phyloP scores from a whole-genome alignment of 2,888 invertebrate species.

The Diploptera punctata region DNA sequence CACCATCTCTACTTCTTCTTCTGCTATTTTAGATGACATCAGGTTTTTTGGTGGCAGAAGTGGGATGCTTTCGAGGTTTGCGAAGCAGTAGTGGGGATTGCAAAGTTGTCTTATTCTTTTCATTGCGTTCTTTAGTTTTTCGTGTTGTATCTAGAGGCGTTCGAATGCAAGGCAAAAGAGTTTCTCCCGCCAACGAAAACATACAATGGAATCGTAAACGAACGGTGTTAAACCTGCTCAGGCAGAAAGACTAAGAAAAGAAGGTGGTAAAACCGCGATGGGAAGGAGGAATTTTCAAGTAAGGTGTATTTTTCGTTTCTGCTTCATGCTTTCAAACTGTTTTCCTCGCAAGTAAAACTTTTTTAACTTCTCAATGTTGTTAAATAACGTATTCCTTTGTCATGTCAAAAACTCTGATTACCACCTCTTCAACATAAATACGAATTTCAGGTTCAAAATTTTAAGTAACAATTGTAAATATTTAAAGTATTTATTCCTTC shows the following conservation, averaged over 20 bases:
- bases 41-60: conserved; percentile 14
- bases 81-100: neutral
- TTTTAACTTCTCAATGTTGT: too few relatives aligned
- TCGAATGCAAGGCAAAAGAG: conserved; percentile 19
- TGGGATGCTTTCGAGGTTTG: conserved; percentile 9
- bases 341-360: too few relatives aligned
- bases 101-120: conserved; percentile 29
- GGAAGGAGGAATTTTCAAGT: conserved; percentile 29
- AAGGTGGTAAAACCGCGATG: neutral
- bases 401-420: too few relatives aligned
- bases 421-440: too few relatives aligned
- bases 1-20: neutral
- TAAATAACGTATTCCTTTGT: too few relatives aligned
- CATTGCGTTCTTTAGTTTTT: conserved; percentile 34
- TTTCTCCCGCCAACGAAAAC: conserved; percentile 24
- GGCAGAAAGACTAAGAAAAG: conserved; percentile 22
- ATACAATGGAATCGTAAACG: conserved; percentile 35
- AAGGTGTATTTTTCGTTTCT: neutral
- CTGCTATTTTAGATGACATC: conserved; percentile 13
- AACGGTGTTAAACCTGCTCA: conserved; percentile 32
- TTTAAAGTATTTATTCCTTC: too few relatives aligned
- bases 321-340: too few relatives aligned
- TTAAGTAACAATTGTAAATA: too few relatives aligned
- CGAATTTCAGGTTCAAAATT: too few relatives aligned
- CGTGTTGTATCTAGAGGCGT: conserved; percentile 14